phyloP scores from a whole-genome alignment of 2,113 vertebrate genomes.

The Halcyon malimbica region DNA sequence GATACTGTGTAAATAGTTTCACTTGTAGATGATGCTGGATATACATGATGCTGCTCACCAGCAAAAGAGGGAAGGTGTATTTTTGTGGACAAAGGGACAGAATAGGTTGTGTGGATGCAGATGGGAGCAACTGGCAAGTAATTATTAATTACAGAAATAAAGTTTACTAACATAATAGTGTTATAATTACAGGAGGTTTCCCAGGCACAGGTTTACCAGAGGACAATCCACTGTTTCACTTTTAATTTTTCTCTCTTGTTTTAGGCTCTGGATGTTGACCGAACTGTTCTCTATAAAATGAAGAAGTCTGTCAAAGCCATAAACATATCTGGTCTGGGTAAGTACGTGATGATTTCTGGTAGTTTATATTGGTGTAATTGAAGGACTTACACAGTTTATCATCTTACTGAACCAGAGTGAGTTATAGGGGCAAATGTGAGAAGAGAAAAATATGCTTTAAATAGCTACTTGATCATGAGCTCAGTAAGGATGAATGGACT shows the following conservation, averaged over 20 bases:
- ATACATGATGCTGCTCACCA: background rate
- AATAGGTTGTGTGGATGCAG: background rate
- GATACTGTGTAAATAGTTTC: background rate
- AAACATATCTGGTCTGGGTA: slow-evolving; percentile 94
- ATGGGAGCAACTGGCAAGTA: background rate
- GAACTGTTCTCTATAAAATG: slow-evolving; percentile 98
- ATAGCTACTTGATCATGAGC: background rate
- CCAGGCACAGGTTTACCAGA: background rate
- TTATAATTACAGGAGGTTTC: background rate
- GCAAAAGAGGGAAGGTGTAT: background rate
- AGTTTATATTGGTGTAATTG: background rate
- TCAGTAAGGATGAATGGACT: background rate
- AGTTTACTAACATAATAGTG: background rate
- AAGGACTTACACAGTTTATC: background rate
- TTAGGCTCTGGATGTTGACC: slow-evolving; percentile 95
- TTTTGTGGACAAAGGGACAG: background rate
- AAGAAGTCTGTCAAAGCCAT: slow-evolving; percentile 99
- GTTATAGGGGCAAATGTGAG: background rate
- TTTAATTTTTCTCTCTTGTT: slow-evolving; percentile 23
- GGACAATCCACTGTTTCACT: background rate
- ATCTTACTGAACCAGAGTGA: background rate
- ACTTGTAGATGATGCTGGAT: background rate
- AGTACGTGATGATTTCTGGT: slow-evolving; percentile 62
- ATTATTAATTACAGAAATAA: background rate
- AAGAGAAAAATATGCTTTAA: background rate